phyloP scores from a whole-genome alignment of 2,797 vertebrate genomes.

The Pelochelys cantorii region DNA sequence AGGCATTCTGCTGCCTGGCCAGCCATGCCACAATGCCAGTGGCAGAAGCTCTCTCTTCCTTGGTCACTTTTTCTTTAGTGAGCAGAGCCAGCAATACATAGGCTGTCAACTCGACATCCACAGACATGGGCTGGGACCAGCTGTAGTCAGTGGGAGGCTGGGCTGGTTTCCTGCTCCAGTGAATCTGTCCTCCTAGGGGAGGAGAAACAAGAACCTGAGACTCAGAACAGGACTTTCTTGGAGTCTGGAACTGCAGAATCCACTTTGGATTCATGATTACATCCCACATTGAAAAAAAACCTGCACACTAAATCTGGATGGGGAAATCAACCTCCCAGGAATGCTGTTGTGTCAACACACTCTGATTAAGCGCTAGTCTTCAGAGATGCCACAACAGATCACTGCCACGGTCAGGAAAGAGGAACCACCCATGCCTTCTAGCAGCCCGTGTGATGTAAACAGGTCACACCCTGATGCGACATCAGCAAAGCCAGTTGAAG shows the following conservation, averaged over 20 bases:
- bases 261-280: neutral
- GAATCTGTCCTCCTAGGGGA: conserved; percentile 20
- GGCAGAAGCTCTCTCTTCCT: conserved; percentile 75
- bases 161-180: conserved; percentile 46
- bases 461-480: neutral
- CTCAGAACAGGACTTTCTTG: neutral
- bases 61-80: conserved; percentile 66
- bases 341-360: neutral
- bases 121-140: conserved; percentile 57
- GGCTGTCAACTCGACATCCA: conserved; percentile 86
- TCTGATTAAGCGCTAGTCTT: neutral
- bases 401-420: neutral
- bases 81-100: conserved; percentile 84
- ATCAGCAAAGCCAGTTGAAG: neutral
- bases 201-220: neutral
- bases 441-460: neutral
- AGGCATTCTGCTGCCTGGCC: conserved; percentile 82
- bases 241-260: neutral
- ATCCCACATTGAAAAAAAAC: neutral
- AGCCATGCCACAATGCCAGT: conserved; percentile 83
- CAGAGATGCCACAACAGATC: neutral
- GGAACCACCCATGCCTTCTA: neutral
- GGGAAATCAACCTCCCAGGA: neutral
- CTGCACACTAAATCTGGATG: neutral
- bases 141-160: neutral